Percentiles rank a stretch among this genome's conserved stretches.
Evolutionary conservation across 2,797 vertebrate genomes (phyloP).

Genomic region (Echiichthys vipera): DNA sequence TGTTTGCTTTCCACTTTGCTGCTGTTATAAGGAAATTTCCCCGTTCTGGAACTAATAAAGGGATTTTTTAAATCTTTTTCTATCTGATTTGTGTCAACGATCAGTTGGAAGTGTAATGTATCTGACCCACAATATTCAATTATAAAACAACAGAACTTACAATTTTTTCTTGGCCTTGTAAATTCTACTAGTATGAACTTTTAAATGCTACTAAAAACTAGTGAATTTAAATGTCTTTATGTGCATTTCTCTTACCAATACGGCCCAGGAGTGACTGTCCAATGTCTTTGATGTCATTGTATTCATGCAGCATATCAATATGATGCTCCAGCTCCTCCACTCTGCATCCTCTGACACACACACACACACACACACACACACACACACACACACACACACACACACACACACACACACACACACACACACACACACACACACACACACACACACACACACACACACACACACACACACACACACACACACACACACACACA

Average conservation of each 20-base stretch:
- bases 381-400: slow-evolving; percentile 37
- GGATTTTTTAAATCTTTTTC: too few relatives aligned
- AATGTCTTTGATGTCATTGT: slow-evolving; percentile 95
- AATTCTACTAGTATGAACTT: background rate
- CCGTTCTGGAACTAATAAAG: too few relatives aligned
- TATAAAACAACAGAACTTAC: background rate
- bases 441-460: slow-evolving; percentile 1
- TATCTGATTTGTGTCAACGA: too few relatives aligned
- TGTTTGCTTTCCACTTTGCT: too few relatives aligned
- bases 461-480: slow-evolving; percentile 1
- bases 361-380: slow-evolving; percentile 34
- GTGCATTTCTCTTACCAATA: slow-evolving; percentile 85
- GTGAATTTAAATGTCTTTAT: background rate
- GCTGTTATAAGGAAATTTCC: too few relatives aligned
- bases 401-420: too few relatives aligned
- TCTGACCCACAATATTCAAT: background rate
- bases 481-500: background rate
- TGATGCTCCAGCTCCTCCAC: slow-evolving; percentile 90
- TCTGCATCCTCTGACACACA: slow-evolving; percentile 86
- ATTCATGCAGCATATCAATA: slow-evolving; percentile 92
- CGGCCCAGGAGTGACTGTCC: slow-evolving; percentile 93
- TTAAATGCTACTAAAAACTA: background rate
- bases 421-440: slow-evolving; percentile 8
- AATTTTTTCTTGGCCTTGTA: background rate
- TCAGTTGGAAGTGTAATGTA: background rate